Base-by-base conservation (phyloP, 1,140 invertebrate genomes). In the Drosophila miranda region DNA sequence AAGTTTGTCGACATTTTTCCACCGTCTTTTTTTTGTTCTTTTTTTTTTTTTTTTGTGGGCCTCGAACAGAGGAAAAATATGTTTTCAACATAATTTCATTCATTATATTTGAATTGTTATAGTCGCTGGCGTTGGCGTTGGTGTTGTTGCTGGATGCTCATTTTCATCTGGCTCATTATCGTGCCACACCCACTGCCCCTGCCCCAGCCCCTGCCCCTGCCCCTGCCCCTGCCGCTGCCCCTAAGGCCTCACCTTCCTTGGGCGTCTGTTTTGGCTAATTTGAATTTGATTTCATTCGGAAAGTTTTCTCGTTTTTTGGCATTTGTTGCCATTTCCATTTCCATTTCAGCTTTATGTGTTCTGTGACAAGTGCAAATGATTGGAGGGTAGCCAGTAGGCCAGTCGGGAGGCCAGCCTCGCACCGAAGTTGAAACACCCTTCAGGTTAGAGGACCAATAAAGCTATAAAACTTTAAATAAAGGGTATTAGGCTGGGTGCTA, bases 231-330 rank as follows among this genome's bases (percentile, higher is more conserved):
- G 1, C 2, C 21, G 6, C 28, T 34, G 21, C 8, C 42, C 11
- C 30, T 23, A 4, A 23, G 23, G 49, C 61, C 28, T 30, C 30
- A 61, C 56, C 63, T 64, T 13, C 34, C 11, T 5, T 63, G 42
- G 30, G 16, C 45, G 26, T 30, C 49, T 50, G 48, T 68, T 81
- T 81, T 73, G 58, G 73, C 78, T 81, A 81, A 81, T 81, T 81
- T 77, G 78, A 81, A 81, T 81, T 81, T 81, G 69, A 81, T 81
- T 81, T 81, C 62, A 81, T 81, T 81, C 58, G 73, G 71, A 81
- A 81, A 68, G 72, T 72, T 81, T 63, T 57, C 30, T 54, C 14
- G 11, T 38, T 34, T 63, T 63, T 63, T 61, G 60, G 60, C 60
- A 45, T 64, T 45, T 41, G 64, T 46, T 66, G 34, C 34, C 34